Percentiles rank a stretch among this genome's conserved stretches.
Evolutionary conservation across 1,140 invertebrate species (phyloP).

Genomic region (Subanguina moxae): DNA sequence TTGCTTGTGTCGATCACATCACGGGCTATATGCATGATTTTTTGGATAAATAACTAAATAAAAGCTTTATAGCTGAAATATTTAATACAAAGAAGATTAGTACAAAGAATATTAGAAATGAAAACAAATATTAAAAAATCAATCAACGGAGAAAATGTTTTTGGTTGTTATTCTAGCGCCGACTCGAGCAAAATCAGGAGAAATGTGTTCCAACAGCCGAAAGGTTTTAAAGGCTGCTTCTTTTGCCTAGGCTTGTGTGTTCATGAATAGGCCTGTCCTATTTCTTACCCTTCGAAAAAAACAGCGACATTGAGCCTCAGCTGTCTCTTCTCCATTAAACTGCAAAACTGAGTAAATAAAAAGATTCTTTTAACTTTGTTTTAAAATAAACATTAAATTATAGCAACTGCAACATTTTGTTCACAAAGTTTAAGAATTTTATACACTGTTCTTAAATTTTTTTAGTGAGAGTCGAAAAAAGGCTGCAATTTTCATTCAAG

Average conservation of each 20-base stretch:
- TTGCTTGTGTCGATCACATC: neutral
- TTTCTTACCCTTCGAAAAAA: neutral
- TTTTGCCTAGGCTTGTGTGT: constrained; percentile 3
- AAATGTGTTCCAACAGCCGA: neutral
- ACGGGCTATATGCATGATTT: too few species aligned
- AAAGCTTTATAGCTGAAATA: neutral
- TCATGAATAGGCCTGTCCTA: neutral
- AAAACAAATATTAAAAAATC: neutral
- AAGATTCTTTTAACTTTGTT: too few species aligned
- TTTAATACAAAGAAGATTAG: neutral
- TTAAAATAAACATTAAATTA: too few species aligned
- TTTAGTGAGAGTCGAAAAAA: too few species aligned
- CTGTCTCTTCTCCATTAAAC: too few species aligned
- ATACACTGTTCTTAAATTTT: too few species aligned
- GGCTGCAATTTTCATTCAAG: too few species aligned
- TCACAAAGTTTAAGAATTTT: too few species aligned
- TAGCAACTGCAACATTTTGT: too few species aligned
- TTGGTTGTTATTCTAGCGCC: neutral
- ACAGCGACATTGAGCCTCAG: neutral
- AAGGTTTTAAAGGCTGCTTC: neutral
- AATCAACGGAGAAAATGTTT: neutral
- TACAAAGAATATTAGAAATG: neutral
- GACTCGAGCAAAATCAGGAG: too few species aligned
- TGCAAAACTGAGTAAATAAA: too few species aligned
- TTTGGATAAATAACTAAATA: neutral